Base-by-base conservation (phyloP, 2,113 vertebrate genomes). In the Malurus elegans region DNA sequence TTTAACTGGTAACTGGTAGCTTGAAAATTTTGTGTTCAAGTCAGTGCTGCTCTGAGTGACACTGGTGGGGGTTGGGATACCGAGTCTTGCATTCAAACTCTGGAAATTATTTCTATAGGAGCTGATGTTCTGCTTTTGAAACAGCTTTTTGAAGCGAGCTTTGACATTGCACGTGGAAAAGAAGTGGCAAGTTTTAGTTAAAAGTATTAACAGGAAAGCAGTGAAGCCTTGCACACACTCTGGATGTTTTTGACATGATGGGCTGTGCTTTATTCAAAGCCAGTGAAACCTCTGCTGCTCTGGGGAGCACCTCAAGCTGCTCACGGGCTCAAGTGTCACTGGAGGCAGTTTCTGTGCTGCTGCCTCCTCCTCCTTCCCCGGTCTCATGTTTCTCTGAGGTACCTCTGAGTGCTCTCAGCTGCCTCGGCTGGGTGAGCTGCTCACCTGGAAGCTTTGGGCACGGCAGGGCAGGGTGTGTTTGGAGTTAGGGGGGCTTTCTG, bases 221-320 rank as follows among this genome's bases (percentile, higher is more conserved):
- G 3, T 2, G 47, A 47, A 83, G 32, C n/a, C 21, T 50, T 40
- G 24, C 14, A 38, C 47, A 42, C 8, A 3, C 17, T 58, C 58
- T 8, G 50, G 10, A 0, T 12, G 7, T 40, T 23, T 2, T 1
- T 32, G 76, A 12, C 16, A 3, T 3, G 0, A 2, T 4, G 12
- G 26, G 10, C 2, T 10, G 6, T 32, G 34, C 34, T 64, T 81
- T 40, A 8, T 18, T 32, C 60, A 73, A 45, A 70, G 56, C 29
- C 51, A 31, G 0, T 4, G 38, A 19, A 12, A 7, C 12, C 54
- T 28, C 47, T 53, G n/a, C 47, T 54, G 67, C 71, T 56, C 57
- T 36, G 36, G 29, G 45, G 5, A 24, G 45, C 71, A 14, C 23
- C 57, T 75, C 7, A 1, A 14, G n/a, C 60, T 73, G 54, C 65